Percentiles rank a stretch among this genome's conserved stretches.
Evolutionary conservation across 2,797 vertebrate genomes (phyloP).

Genomic region (Toxotes lorentzi): DNA sequence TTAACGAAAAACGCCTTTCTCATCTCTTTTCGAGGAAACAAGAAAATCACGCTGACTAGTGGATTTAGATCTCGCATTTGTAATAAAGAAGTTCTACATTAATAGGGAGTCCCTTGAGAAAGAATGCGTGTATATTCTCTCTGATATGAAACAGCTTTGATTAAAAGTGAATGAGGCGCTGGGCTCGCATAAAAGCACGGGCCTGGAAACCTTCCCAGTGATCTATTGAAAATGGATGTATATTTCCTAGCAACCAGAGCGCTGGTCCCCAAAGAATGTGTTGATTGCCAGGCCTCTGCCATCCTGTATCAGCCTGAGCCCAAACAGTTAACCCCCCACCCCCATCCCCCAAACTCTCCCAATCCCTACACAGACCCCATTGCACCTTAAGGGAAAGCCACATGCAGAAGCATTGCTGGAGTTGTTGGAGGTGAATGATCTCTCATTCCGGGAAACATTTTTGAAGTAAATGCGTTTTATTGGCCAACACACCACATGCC

Average conservation of each 20-base stretch:
- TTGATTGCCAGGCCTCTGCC: slow-evolving; percentile 79
- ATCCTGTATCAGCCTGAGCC: slow-evolving; percentile 76
- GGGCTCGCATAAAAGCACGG: slow-evolving; percentile 76
- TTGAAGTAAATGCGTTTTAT: slow-evolving; percentile 80
- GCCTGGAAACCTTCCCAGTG: slow-evolving; percentile 77
- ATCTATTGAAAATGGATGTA: slow-evolving; percentile 84
- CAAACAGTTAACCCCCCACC: slow-evolving; percentile 56
- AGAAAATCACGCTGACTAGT: slow-evolving; percentile 58
- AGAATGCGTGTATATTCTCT: slow-evolving; percentile 67
- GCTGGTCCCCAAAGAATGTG: slow-evolving; percentile 81
- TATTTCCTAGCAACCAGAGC: slow-evolving; percentile 85
- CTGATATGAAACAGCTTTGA: slow-evolving; percentile 84
- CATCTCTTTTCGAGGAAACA: slow-evolving; percentile 50
- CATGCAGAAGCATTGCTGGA: slow-evolving; percentile 51
- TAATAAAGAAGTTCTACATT: slow-evolving; percentile 70
- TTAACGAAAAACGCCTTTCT: slow-evolving; percentile 49
- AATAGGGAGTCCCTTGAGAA: slow-evolving; percentile 64
- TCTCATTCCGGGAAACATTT: slow-evolving; percentile 78
- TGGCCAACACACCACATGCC: slow-evolving; percentile 75
- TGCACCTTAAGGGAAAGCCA: slow-evolving; percentile 54
- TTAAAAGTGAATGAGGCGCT: slow-evolving; percentile 83
- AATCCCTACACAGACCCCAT: slow-evolving; percentile 27
- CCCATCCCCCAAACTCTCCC: slow-evolving; percentile 15
- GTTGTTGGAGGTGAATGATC: slow-evolving; percentile 62
- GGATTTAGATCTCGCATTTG: slow-evolving; percentile 69